Evolutionary conservation across 2,113 vertebrate genomes (phyloP), one percentile per base, ranked within the genome.

Genomic region (Morone chrysops): DNA sequence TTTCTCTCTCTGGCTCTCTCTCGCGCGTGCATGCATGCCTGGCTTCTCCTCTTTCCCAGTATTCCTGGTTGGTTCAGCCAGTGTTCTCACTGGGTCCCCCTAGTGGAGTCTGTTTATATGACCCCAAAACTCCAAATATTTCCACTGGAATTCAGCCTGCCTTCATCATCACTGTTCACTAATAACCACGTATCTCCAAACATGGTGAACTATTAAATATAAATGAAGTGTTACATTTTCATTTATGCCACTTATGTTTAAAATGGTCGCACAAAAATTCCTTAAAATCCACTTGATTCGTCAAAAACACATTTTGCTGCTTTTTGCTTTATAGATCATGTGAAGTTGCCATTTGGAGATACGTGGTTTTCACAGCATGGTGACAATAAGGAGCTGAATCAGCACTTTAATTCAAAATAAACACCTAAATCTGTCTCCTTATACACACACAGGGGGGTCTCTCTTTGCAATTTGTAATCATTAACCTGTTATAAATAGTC

Each of bases 11-110:
- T 8, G 56, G 43, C 41, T 11, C 73, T 18, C 16, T 50, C 38
- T n/a, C 40, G 18, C 63, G 2, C 61, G 20, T 25, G 41, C n/a
- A 25, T 40, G 50, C 48, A 69, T 13, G 8, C 56, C 9, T 11
- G 36, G 8, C 5, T 56, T 83, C 5, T n/a, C 45, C 22, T 22
- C n/a, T 45, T 13, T 48, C 13, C 8, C 5, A 41, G 8, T 43
- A 38, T 17, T 67, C 57, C 40, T 17, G 12, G 5, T 25, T 25
- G 45, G 45, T 43, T 9, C 0, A 36, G 11, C 61, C 14, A 41
- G 40, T 56, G 38, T 0, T 4, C 83, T 80, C 76, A 69, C 53
- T 66, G 79, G 61, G 14, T 41, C 90, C 90, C 87, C 70, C 90
- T 83, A 57, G 90, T 93, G 92, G 90, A n/a, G 2, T 0, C 17